Evolutionary conservation across 2,888 invertebrate genomes (phyloP).

Genomic region (Spodoptera littoralis): DNA sequence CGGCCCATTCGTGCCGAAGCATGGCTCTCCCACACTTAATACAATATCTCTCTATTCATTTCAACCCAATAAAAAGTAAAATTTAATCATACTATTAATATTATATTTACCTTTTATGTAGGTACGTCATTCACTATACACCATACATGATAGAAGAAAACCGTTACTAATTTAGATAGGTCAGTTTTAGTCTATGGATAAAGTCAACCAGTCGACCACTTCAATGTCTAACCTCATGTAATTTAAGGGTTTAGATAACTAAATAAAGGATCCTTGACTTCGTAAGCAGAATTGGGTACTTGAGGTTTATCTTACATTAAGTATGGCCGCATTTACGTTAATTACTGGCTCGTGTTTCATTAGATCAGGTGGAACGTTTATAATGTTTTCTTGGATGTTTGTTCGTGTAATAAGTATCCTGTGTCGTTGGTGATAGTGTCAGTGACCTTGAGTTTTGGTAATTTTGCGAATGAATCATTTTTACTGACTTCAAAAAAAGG

Average conservation of each 20-base stretch:
- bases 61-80: too few relatives aligned
- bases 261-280: conserved; percentile 21
- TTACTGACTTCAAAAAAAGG: too few relatives aligned
- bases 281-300: conserved; percentile 11
- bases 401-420: too few relatives aligned
- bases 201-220: conserved; percentile 14
- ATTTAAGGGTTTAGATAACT: conserved; percentile 25
- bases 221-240: conserved; percentile 21
- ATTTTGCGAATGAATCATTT: too few relatives aligned
- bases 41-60: too few relatives aligned
- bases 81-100: too few relatives aligned
- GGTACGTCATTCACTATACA: too few relatives aligned
- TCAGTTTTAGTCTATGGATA: conserved; percentile 33
- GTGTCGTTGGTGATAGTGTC: neutral
- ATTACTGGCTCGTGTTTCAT: conserved; percentile 1
- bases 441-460: too few relatives aligned
- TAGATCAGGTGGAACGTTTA: neutral
- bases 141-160: conserved; percentile 11
- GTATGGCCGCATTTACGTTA: conserved; percentile 4
- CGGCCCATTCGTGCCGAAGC: too few relatives aligned
- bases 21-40: too few relatives aligned
- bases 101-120: too few relatives aligned
- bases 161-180: conserved; percentile 33
- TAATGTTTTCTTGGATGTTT: too few relatives aligned
- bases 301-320: conserved; percentile 18